Evolutionary conservation across 30 jellyfish, hydroid and myxozoan genomes (phyloP).

Genomic region (Turritopsis dohrnii): DNA sequence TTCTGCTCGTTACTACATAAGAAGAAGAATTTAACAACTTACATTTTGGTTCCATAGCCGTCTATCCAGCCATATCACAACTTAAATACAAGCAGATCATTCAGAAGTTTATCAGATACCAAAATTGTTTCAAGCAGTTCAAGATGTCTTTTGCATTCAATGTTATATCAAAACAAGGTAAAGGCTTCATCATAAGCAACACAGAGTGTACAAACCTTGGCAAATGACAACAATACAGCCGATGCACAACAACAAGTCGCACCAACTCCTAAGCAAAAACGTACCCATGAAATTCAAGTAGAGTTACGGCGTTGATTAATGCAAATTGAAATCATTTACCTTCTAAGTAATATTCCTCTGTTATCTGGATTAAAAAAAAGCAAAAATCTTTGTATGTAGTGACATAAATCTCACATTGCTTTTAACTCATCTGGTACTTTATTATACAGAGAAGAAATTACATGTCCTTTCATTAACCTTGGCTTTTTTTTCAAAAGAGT

Average conservation of each 20-base stretch:
- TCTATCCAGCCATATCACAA: conserved; percentile 13
- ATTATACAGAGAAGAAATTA: no score
- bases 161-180: no score
- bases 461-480: no score
- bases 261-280: background rate
- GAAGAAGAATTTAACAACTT: background rate
- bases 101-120: background rate
- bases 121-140: no score
- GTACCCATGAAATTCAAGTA: background rate
- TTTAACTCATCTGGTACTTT: no score
- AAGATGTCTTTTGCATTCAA: no score
- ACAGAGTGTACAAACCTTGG: background rate
- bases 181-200: background rate
- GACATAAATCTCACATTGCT: background rate
- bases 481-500: no score
- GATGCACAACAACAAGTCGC: background rate
- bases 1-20: no score
- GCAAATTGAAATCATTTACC: background rate
- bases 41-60: background rate
- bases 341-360: background rate
- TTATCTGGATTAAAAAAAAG: background rate
- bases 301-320: no score
- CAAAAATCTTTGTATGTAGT: no score
- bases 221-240: background rate
- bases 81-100: background rate